phyloP scores from a whole-genome alignment of 2,797 vertebrate genomes.

The Australoheros facetus region DNA sequence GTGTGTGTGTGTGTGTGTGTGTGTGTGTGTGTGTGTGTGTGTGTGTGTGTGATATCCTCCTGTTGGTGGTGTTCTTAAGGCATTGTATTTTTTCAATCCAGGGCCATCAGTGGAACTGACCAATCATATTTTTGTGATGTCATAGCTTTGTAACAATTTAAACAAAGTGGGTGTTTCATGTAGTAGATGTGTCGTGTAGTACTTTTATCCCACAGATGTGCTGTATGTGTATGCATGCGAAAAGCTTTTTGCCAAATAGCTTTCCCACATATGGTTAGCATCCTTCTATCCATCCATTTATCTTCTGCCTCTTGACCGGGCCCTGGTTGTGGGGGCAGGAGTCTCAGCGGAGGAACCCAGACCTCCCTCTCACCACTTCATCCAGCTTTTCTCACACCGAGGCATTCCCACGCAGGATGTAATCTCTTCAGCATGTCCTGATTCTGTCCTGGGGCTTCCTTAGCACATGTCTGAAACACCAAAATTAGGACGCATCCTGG shows the following conservation, averaged over 20 bases:
- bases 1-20: not conserved
- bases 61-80: not conserved
- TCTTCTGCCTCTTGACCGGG: too few relatives aligned
- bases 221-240: too few relatives aligned
- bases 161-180: too few relatives aligned
- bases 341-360: not conserved
- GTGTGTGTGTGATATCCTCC: slow-evolving; percentile 9
- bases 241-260: not conserved
- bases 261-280: not conserved
- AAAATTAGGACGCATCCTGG: not conserved
- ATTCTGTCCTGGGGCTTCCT: not conserved
- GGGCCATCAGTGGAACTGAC: not conserved
- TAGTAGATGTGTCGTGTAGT: too few relatives aligned
- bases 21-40: slow-evolving; percentile 77
- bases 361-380: not conserved
- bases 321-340: not conserved
- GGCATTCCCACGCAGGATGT: not conserved
- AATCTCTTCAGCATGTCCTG: not conserved
- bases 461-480: not conserved
- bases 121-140: not conserved
- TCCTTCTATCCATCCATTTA: not conserved
- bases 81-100: not conserved
- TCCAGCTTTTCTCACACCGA: not conserved
- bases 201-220: too few relatives aligned
- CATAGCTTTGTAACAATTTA: not conserved